A percentile compares a stretch with the other conserved stretches of the same genome.
Conservation (phyloP, 2,113 vertebrate genomes). For the Uropsilus gracilis region DNA sequence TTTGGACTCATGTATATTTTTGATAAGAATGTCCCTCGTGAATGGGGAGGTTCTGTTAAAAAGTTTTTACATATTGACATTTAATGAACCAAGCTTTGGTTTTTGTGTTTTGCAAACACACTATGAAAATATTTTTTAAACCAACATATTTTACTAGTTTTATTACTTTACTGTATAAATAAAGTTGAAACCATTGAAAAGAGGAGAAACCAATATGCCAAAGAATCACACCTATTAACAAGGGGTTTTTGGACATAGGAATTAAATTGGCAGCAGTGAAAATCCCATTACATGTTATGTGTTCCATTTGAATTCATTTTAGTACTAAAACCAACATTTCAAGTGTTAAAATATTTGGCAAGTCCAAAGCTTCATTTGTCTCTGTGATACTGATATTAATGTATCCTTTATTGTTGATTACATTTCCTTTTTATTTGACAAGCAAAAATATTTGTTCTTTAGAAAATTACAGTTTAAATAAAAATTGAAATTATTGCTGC, state of each 20-base stretch:
- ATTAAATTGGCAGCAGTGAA: slow-evolving; percentile 41
- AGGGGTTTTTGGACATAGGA: slow-evolving; percentile 29
- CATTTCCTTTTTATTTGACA: slow-evolving; percentile 34
- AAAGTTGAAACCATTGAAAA: slow-evolving; percentile 56
- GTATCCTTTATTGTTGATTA: slow-evolving; percentile 24
- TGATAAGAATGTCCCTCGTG: slow-evolving; percentile 75
- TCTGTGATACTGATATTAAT: slow-evolving; percentile 6
- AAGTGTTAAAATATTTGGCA: slow-evolving; percentile 56
- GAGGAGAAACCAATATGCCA: slow-evolving; percentile 3
- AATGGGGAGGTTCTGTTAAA: slow-evolving; percentile 34
- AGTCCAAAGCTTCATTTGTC: slow-evolving; percentile 11
- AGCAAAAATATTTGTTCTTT: slow-evolving; percentile 43
- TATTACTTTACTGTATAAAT: slow-evolving; percentile 57
- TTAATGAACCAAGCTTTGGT: slow-evolving; percentile 55
- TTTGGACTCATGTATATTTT: slow-evolving; percentile 60
- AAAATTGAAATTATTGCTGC: background rate
- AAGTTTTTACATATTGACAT: slow-evolving; percentile 53
- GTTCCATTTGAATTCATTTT: slow-evolving; percentile 50
- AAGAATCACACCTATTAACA: slow-evolving; percentile 63
- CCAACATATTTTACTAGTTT: slow-evolving; percentile 57
- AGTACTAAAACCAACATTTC: slow-evolving; percentile 46
- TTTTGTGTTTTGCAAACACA: slow-evolving; percentile 64
- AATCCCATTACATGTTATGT: background rate
- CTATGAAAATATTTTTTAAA: slow-evolving; percentile 42
- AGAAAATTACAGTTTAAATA: slow-evolving; percentile 20